A percentile compares a stretch with the other conserved stretches of the same genome.
Evolutionary conservation across 92 coral and sea anemone genomes (phyloP).

Genomic region (Anthopleura xanthogrammica): DNA sequence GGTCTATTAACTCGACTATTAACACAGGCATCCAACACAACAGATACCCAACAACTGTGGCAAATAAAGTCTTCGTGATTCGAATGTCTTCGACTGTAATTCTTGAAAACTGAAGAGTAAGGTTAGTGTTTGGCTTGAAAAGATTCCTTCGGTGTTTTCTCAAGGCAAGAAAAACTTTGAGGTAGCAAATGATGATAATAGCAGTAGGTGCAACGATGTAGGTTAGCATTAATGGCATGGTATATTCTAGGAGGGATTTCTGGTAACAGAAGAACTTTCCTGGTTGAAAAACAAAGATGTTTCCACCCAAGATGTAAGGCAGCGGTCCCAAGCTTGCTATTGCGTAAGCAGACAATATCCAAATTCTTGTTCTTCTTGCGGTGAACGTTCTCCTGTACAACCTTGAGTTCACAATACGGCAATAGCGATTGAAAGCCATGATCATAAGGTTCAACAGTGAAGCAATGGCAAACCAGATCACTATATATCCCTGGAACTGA

Average conservation of each 20-base stretch:
- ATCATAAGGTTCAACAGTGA: constrained; percentile 40
- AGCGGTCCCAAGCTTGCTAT: constrained; percentile 24
- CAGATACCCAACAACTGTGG: constrained; percentile 45
- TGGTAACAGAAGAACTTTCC: constrained; percentile 50
- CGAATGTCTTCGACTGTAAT: constrained; percentile 44
- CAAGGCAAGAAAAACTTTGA: constrained; percentile 40
- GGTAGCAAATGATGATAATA: constrained; percentile 35
- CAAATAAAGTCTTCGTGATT: constrained; percentile 51
- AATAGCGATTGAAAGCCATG: constrained; percentile 44
- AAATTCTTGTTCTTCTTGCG: constrained; percentile 28
- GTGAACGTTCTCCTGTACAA: constrained; percentile 31
- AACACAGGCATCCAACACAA: constrained; percentile 58
- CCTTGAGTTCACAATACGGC: constrained; percentile 40
- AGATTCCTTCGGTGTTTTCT: constrained; percentile 28
- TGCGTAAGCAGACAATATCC: constrained; percentile 22
- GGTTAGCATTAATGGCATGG: constrained; percentile 14
- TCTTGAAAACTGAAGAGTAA: constrained; percentile 8
- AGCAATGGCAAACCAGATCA: constrained; percentile 31
- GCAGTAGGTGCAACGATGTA: constrained; percentile 30
- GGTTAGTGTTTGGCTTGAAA: neutral
- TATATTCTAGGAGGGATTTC: constrained; percentile 21
- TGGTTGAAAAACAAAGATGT: constrained; percentile 46
- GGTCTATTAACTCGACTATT: constrained; percentile 39
- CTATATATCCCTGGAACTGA: constrained; percentile 42
- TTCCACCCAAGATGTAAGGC: constrained; percentile 35